Percentiles rank a stretch among this genome's conserved stretches.
phyloP scores from a whole-genome alignment of 2,113 vertebrate species.

The Microcebus jonahi region DNA sequence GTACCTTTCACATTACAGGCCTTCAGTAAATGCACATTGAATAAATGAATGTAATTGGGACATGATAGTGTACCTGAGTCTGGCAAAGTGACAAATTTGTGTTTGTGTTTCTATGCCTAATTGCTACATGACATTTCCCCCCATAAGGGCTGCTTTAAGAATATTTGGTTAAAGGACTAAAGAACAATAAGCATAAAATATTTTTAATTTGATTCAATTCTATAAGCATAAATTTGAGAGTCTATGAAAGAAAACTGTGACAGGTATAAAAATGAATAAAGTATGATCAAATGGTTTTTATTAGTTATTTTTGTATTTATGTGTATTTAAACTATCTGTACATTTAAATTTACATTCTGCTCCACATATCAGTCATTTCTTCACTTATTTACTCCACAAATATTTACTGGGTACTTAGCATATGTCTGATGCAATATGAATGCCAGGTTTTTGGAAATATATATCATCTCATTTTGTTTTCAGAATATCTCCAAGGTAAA shows the following conservation, averaged over 20 bases:
- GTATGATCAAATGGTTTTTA: background rate
- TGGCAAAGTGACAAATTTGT: background rate
- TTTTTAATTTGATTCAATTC: conserved; percentile 29
- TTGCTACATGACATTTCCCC: background rate
- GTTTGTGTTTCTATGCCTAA: background rate
- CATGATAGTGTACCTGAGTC: background rate
- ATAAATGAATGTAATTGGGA: background rate
- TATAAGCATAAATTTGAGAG: background rate
- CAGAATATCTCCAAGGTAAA: background rate
- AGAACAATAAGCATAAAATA: background rate
- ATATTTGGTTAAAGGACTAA: background rate
- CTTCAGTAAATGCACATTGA: background rate
- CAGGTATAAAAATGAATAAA: background rate
- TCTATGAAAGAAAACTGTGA: background rate
- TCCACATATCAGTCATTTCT: background rate
- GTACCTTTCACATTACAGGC: background rate
- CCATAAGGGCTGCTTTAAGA: background rate
- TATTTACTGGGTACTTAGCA: background rate
- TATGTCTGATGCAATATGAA: background rate
- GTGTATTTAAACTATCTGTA: background rate
- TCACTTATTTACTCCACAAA: background rate
- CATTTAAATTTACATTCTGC: background rate
- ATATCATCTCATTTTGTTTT: background rate
- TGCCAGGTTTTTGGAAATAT: background rate
- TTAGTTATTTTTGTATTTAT: background rate